phyloP scores from a whole-genome alignment of 2,888 invertebrate genomes.

The Ormyrus nitidulus region DNA sequence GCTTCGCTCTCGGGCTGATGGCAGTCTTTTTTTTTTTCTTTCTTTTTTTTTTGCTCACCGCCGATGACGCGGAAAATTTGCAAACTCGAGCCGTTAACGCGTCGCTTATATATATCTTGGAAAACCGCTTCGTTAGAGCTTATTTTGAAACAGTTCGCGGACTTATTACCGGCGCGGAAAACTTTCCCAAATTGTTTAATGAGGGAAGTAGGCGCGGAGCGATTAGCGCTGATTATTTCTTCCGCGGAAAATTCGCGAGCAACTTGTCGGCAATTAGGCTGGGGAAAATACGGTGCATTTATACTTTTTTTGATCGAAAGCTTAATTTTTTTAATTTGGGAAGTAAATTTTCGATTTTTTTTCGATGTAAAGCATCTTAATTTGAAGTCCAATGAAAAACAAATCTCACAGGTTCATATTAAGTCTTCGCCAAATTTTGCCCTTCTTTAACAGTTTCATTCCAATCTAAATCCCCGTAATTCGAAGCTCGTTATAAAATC shows the following conservation, averaged over 20 bases:
- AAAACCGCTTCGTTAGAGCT: conserved; percentile 1
- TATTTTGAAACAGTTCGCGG: neutral
- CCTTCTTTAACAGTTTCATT: too few species aligned
- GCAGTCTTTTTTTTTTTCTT: neutral
- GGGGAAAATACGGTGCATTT: neutral
- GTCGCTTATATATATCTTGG: neutral
- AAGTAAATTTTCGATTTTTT: too few species aligned
- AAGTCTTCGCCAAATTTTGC: too few species aligned
- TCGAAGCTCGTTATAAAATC: too few species aligned
- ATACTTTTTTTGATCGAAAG: too few species aligned
- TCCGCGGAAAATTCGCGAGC: neutral
- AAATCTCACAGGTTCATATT: too few species aligned
- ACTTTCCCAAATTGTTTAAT: neutral
- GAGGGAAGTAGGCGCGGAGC: neutral
- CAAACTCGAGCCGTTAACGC: conserved; percentile 19
- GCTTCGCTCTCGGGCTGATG: neutral
- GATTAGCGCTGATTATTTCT: neutral
- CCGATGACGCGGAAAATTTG: conserved; percentile 30
- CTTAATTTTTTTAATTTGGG: too few species aligned
- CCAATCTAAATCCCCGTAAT: too few species aligned
- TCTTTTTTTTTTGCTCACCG: neutral
- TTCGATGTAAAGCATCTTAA: too few species aligned
- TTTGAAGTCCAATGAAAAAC: too few species aligned
- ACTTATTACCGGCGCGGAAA: neutral
- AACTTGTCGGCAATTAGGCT: neutral